These are phyloP conservation scores for Andricus curvator DNA, from an alignment of 2,888 invertebrate species.

Conservation along the genomic window DNA sequence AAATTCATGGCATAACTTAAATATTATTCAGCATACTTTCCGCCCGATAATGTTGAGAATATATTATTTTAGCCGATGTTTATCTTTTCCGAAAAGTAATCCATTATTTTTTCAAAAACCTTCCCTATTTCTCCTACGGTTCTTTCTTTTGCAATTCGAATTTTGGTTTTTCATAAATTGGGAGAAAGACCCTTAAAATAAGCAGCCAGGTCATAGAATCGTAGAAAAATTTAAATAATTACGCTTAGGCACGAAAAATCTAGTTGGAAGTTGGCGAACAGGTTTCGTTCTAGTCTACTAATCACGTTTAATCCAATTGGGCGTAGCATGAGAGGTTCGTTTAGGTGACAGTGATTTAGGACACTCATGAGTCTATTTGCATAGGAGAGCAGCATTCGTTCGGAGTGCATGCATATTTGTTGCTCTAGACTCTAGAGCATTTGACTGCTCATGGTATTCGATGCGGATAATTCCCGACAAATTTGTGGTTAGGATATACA, in stretches of 20 bases:
- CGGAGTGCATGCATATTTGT: constrained; percentile 26
- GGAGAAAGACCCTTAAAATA: neutral
- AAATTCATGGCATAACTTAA: no score
- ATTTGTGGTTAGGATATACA: neutral
- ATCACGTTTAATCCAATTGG: constrained; percentile 40
- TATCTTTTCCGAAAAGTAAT: no score
- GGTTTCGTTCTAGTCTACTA: constrained; percentile 41
- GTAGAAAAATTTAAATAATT: constrained; percentile 11
- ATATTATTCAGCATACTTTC: no score
- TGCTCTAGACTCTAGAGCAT: constrained; percentile 28
- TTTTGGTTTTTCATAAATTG: neutral
- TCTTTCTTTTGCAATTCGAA: no score
- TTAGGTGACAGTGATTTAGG: constrained; percentile 38
- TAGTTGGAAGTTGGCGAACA: constrained; percentile 27
- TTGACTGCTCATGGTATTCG: constrained; percentile 20
- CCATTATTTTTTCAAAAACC: no score
- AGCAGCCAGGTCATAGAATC: neutral
- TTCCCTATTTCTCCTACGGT: no score
- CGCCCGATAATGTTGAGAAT: no score
- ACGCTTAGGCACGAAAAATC: neutral
- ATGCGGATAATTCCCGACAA: neutral
- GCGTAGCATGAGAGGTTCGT: constrained; percentile 36
- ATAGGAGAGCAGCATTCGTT: constrained; percentile 33
- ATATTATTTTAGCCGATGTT: no score
- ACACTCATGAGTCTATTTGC: constrained; percentile 39